Percentiles rank a stretch among this genome's conserved stretches.
phyloP scores from a whole-genome alignment of 2,888 invertebrate species.

The Amphipoea lucens region DNA sequence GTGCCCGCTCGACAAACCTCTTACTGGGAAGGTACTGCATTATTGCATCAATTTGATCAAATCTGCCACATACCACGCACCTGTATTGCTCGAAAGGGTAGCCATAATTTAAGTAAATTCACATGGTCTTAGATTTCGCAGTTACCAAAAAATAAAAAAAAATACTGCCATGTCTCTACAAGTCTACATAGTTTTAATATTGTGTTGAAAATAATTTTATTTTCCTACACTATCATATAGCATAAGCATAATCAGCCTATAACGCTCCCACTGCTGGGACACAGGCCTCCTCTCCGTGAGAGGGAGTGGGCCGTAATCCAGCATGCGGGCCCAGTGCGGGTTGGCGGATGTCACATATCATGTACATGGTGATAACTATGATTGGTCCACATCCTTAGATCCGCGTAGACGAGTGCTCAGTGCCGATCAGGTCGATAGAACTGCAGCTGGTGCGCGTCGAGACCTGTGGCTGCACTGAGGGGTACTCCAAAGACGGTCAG shows the following conservation, averaged over 20 bases:
- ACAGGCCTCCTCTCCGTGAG: background rate
- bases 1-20: constrained; percentile 95
- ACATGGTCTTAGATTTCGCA: background rate
- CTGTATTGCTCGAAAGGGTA: background rate
- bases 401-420: constrained; percentile 94
- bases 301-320: background rate
- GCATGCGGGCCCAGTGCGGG: background rate
- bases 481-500: constrained; percentile 96
- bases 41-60: background rate
- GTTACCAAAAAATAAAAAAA: too few relatives aligned
- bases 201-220: background rate
- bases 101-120: background rate
- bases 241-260: background rate
- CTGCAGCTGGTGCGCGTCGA: constrained; percentile 98
- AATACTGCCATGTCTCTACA: background rate
- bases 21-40: constrained; percentile 95
- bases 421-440: constrained; percentile 97
- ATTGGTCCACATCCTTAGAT: constrained; percentile 85
- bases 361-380: background rate
- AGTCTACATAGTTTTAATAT: too few relatives aligned
- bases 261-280: background rate
- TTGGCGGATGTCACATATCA: background rate
- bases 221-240: background rate
- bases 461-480: constrained; percentile 98
- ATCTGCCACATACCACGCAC: background rate